Base-by-base conservation (phyloP, 2,888 invertebrate genomes). In the Hipparchia sbordonii region DNA sequence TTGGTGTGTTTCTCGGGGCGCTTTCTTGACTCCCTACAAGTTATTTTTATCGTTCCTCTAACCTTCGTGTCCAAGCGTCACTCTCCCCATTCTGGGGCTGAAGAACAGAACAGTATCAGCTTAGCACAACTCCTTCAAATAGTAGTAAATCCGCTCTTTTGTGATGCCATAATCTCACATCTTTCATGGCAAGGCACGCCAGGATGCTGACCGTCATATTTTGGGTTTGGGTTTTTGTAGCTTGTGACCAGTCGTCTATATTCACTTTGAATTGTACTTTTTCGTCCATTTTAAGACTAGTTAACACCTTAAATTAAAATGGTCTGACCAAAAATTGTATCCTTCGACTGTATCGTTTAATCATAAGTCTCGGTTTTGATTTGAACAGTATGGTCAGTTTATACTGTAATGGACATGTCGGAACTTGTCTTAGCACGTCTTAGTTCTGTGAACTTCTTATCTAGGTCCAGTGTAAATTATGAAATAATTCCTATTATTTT, bases 391-490 rank as follows among this genome's bases (percentile, higher is more conserved):
- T 68, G 60, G 68, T 59, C 33, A 68, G 13, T 33, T 6, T 33
- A 67, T 13, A 46, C 13, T 51, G 39, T 70, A 72, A 70, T 77
- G 59, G 63, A 77, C 77, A 72, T 76, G 78, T 78, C 67, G 60
- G 72, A 77, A 79, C 79, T 77, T 77, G 79, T 78, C 75, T 71
- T 68, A 76, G 79, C 39, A 78, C 59, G 65, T 72, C 76, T 73
- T 5, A 77, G 81, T 84, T 83, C 80, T 84, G 84, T 78, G 76
- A 81, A 85, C 86, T 83, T 84, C 13, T 46, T 10, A 57, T 56
- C 33, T 48, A 7, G 9, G 0, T 63, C 63, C 10, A 54, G 45
- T 67, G 67, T 67, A 54, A 39, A 54, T n/a, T 66, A 66, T 39
- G 52, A 52, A 9, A 52, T 54, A 1, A 7, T 8, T 59, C n/a